A percentile compares a stretch with the other conserved stretches of the same genome.
Conservation (phyloP, 2,797 vertebrate species). For the Yasuhikotakia modesta region DNA sequence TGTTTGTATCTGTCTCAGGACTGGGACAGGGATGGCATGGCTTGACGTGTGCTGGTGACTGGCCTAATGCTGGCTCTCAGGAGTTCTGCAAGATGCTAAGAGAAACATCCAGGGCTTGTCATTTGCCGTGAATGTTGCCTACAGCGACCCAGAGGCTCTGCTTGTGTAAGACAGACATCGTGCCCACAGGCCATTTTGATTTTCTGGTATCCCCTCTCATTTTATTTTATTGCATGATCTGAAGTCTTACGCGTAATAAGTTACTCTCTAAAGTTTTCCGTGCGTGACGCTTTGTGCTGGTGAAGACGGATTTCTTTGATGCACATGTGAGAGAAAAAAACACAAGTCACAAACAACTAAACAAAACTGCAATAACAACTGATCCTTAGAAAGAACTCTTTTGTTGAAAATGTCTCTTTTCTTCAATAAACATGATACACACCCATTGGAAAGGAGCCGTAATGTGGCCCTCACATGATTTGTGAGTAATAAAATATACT, state of each 20-base stretch:
- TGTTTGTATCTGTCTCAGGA: constrained; percentile 37
- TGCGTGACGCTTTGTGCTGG: constrained; percentile 39
- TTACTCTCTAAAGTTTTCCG: constrained; percentile 43
- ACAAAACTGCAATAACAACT: not conserved
- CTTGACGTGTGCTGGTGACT: constrained; percentile 71
- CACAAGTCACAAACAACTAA: constrained; percentile 5
- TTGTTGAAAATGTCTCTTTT: not conserved
- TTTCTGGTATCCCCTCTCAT: constrained; percentile 62
- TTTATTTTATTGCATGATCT: constrained; percentile 68
- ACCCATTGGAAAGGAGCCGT: not conserved
- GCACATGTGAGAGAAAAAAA: not conserved
- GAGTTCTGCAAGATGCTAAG: constrained; percentile 63
- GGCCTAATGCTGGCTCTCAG: constrained; percentile 63
- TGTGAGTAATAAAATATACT: not conserved
- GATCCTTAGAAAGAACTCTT: not conserved
- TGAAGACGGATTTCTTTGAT: constrained; percentile 1
- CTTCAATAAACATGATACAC: not conserved
- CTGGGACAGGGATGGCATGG: constrained; percentile 34
- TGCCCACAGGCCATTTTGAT: constrained; percentile 74
- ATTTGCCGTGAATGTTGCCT: constrained; percentile 80
- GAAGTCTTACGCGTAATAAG: constrained; percentile 63
- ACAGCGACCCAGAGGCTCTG: constrained; percentile 79
- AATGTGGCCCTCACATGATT: not conserved
- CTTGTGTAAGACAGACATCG: constrained; percentile 81
- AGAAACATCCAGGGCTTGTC: constrained; percentile 76